Percentiles rank a stretch among this genome's conserved stretches.
phyloP scores from a whole-genome alignment of 1,140 invertebrate species.

The Oedothorax gibbosus region DNA sequence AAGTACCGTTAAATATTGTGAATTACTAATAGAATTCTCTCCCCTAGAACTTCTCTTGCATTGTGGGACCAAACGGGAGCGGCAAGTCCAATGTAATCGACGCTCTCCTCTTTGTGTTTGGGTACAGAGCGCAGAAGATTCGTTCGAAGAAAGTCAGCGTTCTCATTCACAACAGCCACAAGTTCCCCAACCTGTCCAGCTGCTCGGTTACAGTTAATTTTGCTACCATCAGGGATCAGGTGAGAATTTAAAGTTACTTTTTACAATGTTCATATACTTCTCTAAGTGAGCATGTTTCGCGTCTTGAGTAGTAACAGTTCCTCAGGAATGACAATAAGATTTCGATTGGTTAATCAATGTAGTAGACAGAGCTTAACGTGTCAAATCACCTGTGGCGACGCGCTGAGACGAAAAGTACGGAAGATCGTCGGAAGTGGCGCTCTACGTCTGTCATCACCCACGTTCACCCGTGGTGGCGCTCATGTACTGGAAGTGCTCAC shows the following conservation, averaged over 20 bases:
- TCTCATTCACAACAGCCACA: conserved; percentile 92
- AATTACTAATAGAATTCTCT: background rate
- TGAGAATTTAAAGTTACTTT: conserved; percentile 59
- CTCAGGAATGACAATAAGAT: too few species aligned
- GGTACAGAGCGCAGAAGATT: conserved; percentile 95
- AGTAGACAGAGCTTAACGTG: too few species aligned
- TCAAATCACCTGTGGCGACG: too few species aligned
- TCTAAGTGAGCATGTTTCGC: too few species aligned
- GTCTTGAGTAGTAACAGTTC: too few species aligned
- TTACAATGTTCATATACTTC: background rate
- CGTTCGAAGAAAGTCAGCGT: conserved; percentile 95
- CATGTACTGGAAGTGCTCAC: too few species aligned
- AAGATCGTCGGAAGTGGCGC: too few species aligned
- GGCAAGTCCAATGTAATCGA: conserved; percentile 99
- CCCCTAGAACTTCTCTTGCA: conserved; percentile 90
- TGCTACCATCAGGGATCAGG: conserved; percentile 84
- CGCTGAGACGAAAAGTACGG: too few species aligned
- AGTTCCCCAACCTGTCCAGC: conserved; percentile 80
- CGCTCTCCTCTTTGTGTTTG: conserved; percentile 99
- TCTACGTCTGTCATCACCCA: too few species aligned
- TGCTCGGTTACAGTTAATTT: conserved; percentile 95
- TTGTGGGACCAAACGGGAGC: conserved; percentile 99
- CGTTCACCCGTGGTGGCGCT: too few species aligned
- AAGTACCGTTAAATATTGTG: too few species aligned
- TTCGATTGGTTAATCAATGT: too few species aligned